These are phyloP conservation scores for Halichoeres trimaculatus DNA, from an alignment of 2,113 vertebrate genomes.

Conservation along the genomic window DNA sequence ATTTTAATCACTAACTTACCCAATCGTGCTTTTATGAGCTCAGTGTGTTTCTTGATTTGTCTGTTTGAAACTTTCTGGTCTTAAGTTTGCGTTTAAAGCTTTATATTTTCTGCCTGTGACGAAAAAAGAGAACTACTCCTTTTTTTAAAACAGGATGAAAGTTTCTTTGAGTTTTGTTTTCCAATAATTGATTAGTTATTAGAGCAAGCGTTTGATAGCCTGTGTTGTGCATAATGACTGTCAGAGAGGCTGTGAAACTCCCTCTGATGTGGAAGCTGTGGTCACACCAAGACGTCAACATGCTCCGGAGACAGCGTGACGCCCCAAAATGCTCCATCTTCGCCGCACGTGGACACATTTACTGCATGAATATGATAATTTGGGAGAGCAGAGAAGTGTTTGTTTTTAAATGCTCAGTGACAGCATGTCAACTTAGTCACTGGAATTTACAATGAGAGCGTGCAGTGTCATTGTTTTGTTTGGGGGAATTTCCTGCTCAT, in stretches of 20 bases:
- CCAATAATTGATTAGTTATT: not conserved
- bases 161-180: not conserved
- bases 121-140: too few species aligned
- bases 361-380: not conserved
- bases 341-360: slow-evolving; percentile 26
- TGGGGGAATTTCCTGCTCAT: slow-evolving; percentile 69
- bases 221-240: slow-evolving; percentile 1
- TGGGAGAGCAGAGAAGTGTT: slow-evolving; percentile 27
- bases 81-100: too few species aligned
- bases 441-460: slow-evolving; percentile 47
- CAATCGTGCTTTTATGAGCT: not conserved
- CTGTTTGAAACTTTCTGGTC: too few species aligned
- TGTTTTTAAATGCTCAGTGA: slow-evolving; percentile 9
- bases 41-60: not conserved
- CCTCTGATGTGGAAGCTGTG: slow-evolving; percentile 78
- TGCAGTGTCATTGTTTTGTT: slow-evolving; percentile 9
- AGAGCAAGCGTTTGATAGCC: slow-evolving; percentile 25
- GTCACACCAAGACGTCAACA: slow-evolving; percentile 61
- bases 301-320: slow-evolving; percentile 16
- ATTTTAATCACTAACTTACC: not conserved
- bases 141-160: not conserved
- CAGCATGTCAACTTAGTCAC: slow-evolving; percentile 11
- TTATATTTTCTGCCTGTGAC: too few species aligned
- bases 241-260: slow-evolving; percentile 68
- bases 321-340: slow-evolving; percentile 29